phyloP scores from a whole-genome alignment of 2,797 vertebrate species.

The Cyprinodon diabolis region DNA sequence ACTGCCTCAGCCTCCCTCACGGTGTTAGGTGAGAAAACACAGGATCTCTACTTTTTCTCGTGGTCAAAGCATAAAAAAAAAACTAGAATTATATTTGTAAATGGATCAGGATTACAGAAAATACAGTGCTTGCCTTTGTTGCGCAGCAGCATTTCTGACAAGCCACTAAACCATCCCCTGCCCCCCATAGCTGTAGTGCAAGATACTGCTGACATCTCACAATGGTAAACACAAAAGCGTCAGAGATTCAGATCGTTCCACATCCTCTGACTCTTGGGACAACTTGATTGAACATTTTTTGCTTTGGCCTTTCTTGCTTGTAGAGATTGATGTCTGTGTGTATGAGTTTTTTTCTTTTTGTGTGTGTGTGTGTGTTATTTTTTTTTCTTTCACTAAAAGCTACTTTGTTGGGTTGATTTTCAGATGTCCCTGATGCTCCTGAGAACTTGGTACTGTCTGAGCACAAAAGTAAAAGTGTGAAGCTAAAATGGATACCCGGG shows the following conservation, averaged over 20 bases:
- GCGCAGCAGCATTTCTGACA: slow-evolving; percentile 1
- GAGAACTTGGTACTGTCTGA: slow-evolving; percentile 86
- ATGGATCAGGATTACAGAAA: slow-evolving; percentile 49
- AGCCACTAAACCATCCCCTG: not conserved
- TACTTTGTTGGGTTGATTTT: slow-evolving; percentile 50
- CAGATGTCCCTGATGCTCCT: slow-evolving; percentile 91
- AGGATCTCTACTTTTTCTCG: slow-evolving; percentile 3
- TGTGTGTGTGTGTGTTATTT: not conserved
- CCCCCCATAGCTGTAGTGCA: not conserved
- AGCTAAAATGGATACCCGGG: slow-evolving; percentile 89
- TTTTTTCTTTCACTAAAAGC: slow-evolving; percentile 37
- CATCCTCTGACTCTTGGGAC: slow-evolving; percentile 28
- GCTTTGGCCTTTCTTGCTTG: slow-evolving; percentile 18
- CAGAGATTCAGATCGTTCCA: slow-evolving; percentile 30
- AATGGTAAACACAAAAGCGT: slow-evolving; percentile 16
- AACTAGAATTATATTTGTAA: slow-evolving; percentile 10
- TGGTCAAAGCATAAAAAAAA: slow-evolving; percentile 18
- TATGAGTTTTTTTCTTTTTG: not conserved
- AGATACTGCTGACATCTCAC: slow-evolving; percentile 26
- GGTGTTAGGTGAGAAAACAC: slow-evolving; percentile 86
- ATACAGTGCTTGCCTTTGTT: slow-evolving; percentile 29
- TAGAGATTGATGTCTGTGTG: slow-evolving; percentile 39
- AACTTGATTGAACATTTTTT: slow-evolving; percentile 38
- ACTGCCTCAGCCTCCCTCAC: slow-evolving; percentile 76
- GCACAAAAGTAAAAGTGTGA: slow-evolving; percentile 85